A percentile compares a stretch with the other conserved stretches of the same genome.
Conservation (phyloP, 2,797 vertebrate genomes). For the Melanotaenia trifasciata region DNA sequence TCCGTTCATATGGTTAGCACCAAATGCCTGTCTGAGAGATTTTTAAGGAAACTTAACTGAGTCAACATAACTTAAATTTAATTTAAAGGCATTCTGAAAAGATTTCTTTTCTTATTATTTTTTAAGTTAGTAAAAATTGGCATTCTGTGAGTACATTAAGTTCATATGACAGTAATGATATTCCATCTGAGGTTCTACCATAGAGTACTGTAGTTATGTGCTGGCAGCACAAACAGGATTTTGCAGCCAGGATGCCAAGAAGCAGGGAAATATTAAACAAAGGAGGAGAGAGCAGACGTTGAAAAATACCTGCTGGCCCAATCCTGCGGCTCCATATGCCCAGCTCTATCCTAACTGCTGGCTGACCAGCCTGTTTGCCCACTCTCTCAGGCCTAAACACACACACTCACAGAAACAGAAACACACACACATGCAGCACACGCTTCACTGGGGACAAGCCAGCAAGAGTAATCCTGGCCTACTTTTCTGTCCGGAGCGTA, state of each 20-base stretch:
- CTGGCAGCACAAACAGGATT: conserved; percentile 67
- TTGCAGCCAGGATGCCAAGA: conserved; percentile 62
- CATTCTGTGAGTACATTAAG: conserved; percentile 32
- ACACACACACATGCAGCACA: conserved; percentile 70
- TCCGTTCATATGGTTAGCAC: background rate
- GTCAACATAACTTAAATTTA: conserved; percentile 11
- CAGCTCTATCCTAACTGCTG: conserved; percentile 72
- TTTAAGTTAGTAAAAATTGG: conserved; percentile 24
- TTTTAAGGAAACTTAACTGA: conserved; percentile 10
- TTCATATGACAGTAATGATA: conserved; percentile 52
- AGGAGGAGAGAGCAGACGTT: conserved; percentile 78
- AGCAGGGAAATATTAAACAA: conserved; percentile 79
- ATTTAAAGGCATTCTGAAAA: conserved; percentile 6
- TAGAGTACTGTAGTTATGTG: conserved; percentile 28
- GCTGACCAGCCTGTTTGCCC: conserved; percentile 75
- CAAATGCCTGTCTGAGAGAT: background rate
- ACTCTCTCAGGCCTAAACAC: conserved; percentile 63
- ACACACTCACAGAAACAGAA: conserved; percentile 33
- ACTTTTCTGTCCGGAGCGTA: conserved; percentile 80
- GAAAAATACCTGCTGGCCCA: conserved; percentile 85
- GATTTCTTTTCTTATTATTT: background rate
- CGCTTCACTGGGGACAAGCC: conserved; percentile 86
- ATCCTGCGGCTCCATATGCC: conserved; percentile 83
- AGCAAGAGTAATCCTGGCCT: conserved; percentile 86
- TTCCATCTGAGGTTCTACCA: conserved; percentile 50